Evolutionary conservation across 2,797 vertebrate species (phyloP), one percentile per base, ranked within the genome.

Genomic region (Sebastolobus altivelis): DNA sequence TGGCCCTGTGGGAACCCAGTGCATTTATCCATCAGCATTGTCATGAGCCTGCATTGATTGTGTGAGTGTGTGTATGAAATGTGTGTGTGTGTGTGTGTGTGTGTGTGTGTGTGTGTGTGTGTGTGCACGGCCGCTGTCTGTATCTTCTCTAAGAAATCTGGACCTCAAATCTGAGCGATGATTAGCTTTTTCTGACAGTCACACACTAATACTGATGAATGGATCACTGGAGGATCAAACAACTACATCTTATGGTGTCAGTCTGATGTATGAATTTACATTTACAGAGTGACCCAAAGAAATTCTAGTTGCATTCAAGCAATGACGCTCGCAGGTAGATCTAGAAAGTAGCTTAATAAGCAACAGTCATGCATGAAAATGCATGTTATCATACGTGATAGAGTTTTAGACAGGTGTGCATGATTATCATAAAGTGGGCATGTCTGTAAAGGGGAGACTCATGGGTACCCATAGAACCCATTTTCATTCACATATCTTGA

Each of bases 1-100:
- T 90, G 94, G 94, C 94, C 95, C 96, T 93, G 93, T 92, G 94
- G 96, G 96, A 95, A 97, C 95, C 96, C 96, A 89, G 95, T 95
- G 95, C 96, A 95, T 97, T 92, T 96, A 95, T 94, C 96, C 96
- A 97, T 97, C 97, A 96, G 95, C 93, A 90, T 93, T 95, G 96
- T 94, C 97, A 96, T 98, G 97, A 95, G 96, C 95, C 92, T 87
- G 97, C 97, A 98, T 97, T 97, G 97, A 97, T 97, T 96, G 94
- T 74, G 75, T 68, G 69, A 11, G 49, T 67, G 69, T 65, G 61
- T 49, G 31, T 31, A 31, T 31, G 31, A 31, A 31, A 31, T 40
- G 38, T 12, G 59, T 12, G 43, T 56, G 37, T 72, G 72, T 55
- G 71, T 27, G 65, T 75, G 73, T 58, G 69, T 35, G 54, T 37